These are phyloP conservation scores for Scartelaos histophorus DNA, from an alignment of 2,113 vertebrate species.

Conservation along the genomic window DNA sequence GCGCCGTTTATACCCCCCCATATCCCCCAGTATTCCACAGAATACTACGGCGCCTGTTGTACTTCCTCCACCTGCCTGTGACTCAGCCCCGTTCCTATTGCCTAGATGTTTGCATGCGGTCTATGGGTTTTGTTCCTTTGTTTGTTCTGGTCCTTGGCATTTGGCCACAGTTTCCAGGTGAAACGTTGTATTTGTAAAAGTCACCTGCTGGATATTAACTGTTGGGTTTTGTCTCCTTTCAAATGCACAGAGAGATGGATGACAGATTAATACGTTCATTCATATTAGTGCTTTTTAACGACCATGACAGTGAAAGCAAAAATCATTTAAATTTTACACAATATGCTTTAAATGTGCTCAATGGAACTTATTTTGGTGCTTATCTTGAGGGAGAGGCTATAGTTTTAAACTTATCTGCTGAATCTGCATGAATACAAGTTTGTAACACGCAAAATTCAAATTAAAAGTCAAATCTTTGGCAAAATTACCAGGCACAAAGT, in stretches of 20 bases:
- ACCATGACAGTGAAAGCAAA: too few species aligned
- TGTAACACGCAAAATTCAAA: neutral
- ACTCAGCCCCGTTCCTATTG: constrained; percentile 35
- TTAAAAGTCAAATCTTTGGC: too few species aligned
- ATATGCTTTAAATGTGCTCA: too few species aligned
- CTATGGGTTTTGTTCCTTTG: constrained; percentile 32
- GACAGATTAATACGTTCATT: neutral
- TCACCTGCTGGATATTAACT: constrained; percentile 31
- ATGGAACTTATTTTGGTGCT: too few species aligned
- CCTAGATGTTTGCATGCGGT: constrained; percentile 42
- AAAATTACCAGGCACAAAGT: too few species aligned
- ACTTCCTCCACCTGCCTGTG: constrained; percentile 40
- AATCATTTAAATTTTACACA: too few species aligned
- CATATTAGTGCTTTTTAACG: neutral
- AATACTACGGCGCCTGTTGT: constrained; percentile 15
- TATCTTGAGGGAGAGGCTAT: too few species aligned
- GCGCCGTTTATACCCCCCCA: constrained; percentile 13
- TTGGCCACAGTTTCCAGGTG: constrained; percentile 43
- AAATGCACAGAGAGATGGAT: neutral
- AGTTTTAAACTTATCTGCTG: too few species aligned
- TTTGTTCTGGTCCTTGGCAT: constrained; percentile 30
- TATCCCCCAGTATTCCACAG: neutral
- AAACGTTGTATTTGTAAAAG: constrained; percentile 29
- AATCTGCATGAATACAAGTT: neutral
- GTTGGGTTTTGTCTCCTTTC: neutral